Percentiles rank a stretch among this genome's conserved stretches.
Conservation (phyloP, 2,113 vertebrate species). For the Cheilinus undulatus region DNA sequence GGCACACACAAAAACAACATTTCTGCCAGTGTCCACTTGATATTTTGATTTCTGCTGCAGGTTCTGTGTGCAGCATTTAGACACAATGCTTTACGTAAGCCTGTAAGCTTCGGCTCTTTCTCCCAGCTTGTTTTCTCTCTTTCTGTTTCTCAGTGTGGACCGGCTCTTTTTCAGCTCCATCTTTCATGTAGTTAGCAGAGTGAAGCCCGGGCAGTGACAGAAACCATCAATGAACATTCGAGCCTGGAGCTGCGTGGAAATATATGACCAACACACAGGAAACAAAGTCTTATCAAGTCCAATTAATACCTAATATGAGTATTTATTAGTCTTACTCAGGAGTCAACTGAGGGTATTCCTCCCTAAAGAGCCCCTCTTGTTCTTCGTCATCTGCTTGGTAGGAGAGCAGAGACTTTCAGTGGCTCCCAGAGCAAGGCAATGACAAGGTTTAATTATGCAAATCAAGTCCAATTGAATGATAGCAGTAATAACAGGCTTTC, state of each 20-base stretch:
- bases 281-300: constrained; percentile 56
- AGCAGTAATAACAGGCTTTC: constrained; percentile 81
- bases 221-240: constrained; percentile 54
- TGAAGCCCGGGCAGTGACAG: constrained; percentile 57
- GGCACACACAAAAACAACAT: neutral
- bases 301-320: constrained; percentile 59
- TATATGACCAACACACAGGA: constrained; percentile 52
- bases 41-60: constrained; percentile 3
- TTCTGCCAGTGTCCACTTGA: constrained; percentile 1
- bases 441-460: constrained; percentile 82
- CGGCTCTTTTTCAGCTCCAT: constrained; percentile 48
- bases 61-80: neutral
- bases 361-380: constrained; percentile 31
- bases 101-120: constrained; percentile 7
- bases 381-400: constrained; percentile 36
- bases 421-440: constrained; percentile 61
- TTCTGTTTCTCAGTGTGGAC: constrained; percentile 23
- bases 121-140: neutral
- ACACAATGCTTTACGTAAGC: constrained; percentile 21
- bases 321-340: constrained; percentile 56
- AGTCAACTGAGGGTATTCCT: constrained; percentile 43
- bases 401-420: constrained; percentile 57
- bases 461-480: constrained; percentile 83
- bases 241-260: constrained; percentile 44
- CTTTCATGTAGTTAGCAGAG: constrained; percentile 60